Evolutionary conservation across 2,113 vertebrate species (phyloP), one percentile per base, ranked within the genome.

Genomic region (Theristicus caerulescens): DNA sequence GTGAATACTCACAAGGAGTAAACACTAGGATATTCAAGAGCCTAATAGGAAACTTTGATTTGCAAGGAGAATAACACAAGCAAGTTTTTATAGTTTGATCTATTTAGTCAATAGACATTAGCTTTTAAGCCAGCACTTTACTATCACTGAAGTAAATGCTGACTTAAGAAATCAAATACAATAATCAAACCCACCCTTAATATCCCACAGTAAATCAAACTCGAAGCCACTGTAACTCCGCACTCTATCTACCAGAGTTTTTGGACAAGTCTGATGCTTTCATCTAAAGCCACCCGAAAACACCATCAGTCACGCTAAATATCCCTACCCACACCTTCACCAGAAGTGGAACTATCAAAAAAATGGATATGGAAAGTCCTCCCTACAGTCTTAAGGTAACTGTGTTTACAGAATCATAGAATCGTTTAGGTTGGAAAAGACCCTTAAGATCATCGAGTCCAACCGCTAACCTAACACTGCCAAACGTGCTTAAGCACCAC

Each of bases 21-120:
- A 83, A 57, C 15, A 42, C 4, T 2, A 34, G 3, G 11, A 31
- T 25, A 57, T 15, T 70, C 0, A 0, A 52, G 49, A 65, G 11
- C 22, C 27, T 52, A 40, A 91, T 3, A 18, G 11, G 16, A 65
- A 76, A 36, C 5, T 22, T 59, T 3, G 11, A 66, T 16, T 64
- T 67, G 4, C 36, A 82, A 47, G 8, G 10, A 74, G 2, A 83
- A 0, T 10, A 83, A 40, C 29, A 10, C 1, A 64, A 47, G 4
- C 3, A 34, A 26, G 9, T 5, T 16, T 59, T 72, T 19, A 47
- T 7, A 34, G 7, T 61, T 46, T 49, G 7, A 80, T 16, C 18
- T 82, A 24, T 13, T 40, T 36, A 51, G 25, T 40, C 15, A 91
- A 36, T 0, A 40, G 5, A 6, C 7, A 9, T 1, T 21, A 46